Evolutionary conservation across 1,140 invertebrate genomes (phyloP).

Genomic region (Drosophila mayri): DNA sequence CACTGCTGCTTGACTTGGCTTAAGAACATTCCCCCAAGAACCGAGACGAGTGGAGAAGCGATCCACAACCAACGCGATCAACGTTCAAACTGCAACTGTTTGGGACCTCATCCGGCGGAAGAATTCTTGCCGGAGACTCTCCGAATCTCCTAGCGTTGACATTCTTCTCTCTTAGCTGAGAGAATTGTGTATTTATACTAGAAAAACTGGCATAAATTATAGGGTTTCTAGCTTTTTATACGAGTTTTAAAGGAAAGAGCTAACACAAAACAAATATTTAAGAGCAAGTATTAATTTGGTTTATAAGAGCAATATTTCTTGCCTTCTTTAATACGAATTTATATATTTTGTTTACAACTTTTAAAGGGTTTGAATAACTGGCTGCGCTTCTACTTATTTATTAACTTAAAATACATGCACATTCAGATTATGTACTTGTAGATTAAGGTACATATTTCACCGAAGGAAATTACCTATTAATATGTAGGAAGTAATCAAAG

Average conservation of each 20-base stretch:
- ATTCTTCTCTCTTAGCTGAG: constrained; percentile 28
- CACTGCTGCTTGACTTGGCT: constrained; percentile 37
- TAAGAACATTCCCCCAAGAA: constrained; percentile 32
- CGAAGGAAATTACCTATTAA: constrained; percentile 1
- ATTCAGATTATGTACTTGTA: background rate
- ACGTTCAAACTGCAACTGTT: constrained; percentile 71
- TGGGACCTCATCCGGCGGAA: constrained; percentile 17
- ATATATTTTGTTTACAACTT: background rate
- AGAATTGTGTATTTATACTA: constrained; percentile 2
- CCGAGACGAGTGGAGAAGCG: constrained; percentile 6
- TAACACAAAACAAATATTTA: background rate
- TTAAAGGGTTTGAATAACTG: no score
- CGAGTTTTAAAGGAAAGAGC: background rate
- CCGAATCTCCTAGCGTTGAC: constrained; percentile 18
- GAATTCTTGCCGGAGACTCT: constrained; percentile 11
- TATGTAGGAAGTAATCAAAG: constrained; percentile 5
- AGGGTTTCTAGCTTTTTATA: background rate
- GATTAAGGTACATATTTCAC: background rate
- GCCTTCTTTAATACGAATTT: background rate
- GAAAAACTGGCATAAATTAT: constrained; percentile 11
- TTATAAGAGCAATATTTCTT: background rate
- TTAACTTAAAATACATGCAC: background rate
- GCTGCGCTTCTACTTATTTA: no score
- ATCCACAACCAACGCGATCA: constrained; percentile 64
- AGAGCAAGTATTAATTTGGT: background rate